Conservation (phyloP, 1,140 invertebrate species). For the Lasioglossum albipes region DNA sequence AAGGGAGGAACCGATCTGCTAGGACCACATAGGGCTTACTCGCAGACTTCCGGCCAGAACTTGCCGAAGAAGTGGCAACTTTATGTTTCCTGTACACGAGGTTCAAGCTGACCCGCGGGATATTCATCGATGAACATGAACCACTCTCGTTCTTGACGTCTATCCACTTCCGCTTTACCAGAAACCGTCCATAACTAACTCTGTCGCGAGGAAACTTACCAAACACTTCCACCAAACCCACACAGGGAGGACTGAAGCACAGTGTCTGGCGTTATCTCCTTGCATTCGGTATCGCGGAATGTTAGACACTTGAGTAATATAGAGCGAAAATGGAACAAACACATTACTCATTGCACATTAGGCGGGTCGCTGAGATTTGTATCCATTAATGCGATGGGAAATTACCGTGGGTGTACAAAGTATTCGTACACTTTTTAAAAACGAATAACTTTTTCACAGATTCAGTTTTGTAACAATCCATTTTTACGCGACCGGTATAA, state of each 20-base stretch:
- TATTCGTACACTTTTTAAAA: too few species aligned
- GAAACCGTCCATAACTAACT: conserved; percentile 42
- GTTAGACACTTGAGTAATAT: background rate
- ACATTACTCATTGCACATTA: too few species aligned
- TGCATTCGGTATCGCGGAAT: background rate
- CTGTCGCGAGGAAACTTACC: conserved; percentile 31
- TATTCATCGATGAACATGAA: background rate
- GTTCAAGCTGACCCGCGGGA: conserved; percentile 18
- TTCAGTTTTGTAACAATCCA: too few species aligned
- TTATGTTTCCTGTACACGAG: conserved; percentile 45
- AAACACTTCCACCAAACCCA: conserved; percentile 21
- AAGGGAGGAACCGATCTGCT: conserved; percentile 54
- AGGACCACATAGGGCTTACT: conserved; percentile 67
- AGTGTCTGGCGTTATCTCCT: background rate
- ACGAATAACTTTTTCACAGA: too few species aligned
- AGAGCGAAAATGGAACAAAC: background rate
- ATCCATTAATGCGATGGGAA: too few species aligned
- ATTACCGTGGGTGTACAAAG: too few species aligned
- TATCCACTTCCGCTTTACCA: background rate
- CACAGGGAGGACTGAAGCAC: background rate
- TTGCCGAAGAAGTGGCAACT: conserved; percentile 63
- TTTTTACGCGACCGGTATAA: too few species aligned
- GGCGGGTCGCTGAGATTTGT: too few species aligned
- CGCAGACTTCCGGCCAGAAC: conserved; percentile 65
- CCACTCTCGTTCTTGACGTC: conserved; percentile 6